Percentiles rank a stretch among this genome's conserved stretches.
Evolutionary conservation across 2,797 vertebrate genomes (phyloP).

Genomic region (Falco columbarius): DNA sequence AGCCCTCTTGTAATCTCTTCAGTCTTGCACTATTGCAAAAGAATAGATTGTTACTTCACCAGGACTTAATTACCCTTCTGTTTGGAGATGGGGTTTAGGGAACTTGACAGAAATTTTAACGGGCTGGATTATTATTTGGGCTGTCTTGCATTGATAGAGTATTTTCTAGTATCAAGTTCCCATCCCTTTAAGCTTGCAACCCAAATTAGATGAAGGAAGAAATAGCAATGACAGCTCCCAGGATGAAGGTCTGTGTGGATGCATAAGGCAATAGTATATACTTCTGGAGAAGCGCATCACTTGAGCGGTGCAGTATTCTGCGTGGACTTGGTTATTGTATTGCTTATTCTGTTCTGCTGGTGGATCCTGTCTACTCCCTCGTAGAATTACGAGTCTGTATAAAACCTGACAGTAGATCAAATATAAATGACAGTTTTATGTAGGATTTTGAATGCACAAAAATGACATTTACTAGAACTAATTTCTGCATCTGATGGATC

Average conservation of each 20-base stretch:
- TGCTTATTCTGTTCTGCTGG: background rate
- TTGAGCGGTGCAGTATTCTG: background rate
- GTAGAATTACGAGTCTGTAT: background rate
- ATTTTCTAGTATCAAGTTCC: background rate
- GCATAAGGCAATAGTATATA: background rate
- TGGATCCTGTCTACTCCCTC: background rate
- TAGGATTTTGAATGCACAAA: background rate
- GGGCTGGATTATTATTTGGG: background rate
- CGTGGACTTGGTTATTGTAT: background rate
- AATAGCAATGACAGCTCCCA: background rate
- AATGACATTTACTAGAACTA: background rate
- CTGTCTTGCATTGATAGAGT: background rate
- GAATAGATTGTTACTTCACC: background rate
- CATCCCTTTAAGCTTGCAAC: background rate
- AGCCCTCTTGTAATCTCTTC: background rate
- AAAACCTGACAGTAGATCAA: background rate
- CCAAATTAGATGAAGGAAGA: background rate
- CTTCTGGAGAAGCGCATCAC: background rate
- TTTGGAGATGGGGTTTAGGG: background rate
- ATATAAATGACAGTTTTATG: background rate
- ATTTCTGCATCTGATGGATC: background rate
- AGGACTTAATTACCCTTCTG: background rate
- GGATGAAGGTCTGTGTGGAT: background rate
- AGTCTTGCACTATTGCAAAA: background rate
- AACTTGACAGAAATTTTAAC: background rate